Evolutionary conservation across 2,113 vertebrate genomes (phyloP), one percentile per base, ranked within the genome.

Genomic region (Pterophyllum scalare): DNA sequence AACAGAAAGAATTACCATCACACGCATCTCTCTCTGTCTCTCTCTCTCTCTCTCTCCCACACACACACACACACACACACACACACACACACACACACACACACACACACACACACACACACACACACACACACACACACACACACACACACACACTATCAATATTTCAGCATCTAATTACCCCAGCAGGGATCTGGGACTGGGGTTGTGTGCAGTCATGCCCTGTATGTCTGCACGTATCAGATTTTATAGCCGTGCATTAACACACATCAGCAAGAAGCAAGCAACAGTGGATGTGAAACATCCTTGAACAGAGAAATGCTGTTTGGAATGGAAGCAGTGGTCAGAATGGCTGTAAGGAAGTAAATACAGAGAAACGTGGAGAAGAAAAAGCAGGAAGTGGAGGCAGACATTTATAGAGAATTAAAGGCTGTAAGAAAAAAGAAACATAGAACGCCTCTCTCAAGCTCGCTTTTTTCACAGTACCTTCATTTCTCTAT

Each of bases 91-190:
- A 15, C 57, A 11, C 59, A 33, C 28, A 3, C 59, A 4, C 33
- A 22, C 61, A 40, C 35, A 24, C n/a, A 24, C 62, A 33, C 35
- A 35, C 35, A 9, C 35, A 9, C 35, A 9, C 35, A 35, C 35
- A 35, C 19, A 15, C 57, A 28, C 58, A 12, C 59, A 35, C 31
- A 4, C 60, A 5, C 33, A 24, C 62, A 43, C 38, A 26, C 22
- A 26, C 62, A 24, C 70, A 11, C 28, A 77, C 79, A 67, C 80
- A 57, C 65, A 15, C 46, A 5, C 77, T 77, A 89, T 95, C 75
- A 95, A 95, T 96, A 93, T 93, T 95, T 95, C 74, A 96, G 82
- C 56, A 88, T 84, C 85, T 94, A 94, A 95, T 95, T 95, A 94
- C 90, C 89, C 79, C 91, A 57, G 84, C 81, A 80, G 87, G 84